Conservation (phyloP, 1,140 invertebrate genomes). For the Ylistrum balloti region DNA sequence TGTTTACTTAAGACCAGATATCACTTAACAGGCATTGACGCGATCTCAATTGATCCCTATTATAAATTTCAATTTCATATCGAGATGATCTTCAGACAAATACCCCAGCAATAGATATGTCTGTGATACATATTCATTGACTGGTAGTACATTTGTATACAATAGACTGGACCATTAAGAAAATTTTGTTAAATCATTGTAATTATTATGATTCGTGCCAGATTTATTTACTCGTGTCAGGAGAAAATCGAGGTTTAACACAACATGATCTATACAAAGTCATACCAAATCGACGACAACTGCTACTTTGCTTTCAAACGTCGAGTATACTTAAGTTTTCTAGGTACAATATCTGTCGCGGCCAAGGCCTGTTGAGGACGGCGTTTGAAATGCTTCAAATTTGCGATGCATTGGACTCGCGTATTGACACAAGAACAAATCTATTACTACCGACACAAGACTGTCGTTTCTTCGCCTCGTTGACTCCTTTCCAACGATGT, state of each 20-base stretch:
- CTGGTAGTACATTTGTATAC: not conserved
- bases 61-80: slow-evolving; percentile 36
- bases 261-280: not conserved
- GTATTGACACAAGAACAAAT: not conserved
- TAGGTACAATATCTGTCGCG: slow-evolving; percentile 15
- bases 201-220: not conserved
- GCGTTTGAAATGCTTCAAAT: slow-evolving; percentile 32
- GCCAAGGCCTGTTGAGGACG: slow-evolving; percentile 15
- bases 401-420: not conserved
- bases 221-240: slow-evolving; percentile 29
- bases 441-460: not conserved
- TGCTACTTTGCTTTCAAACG: not conserved
- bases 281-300: not conserved
- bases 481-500: slow-evolving; percentile 7
- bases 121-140: not conserved
- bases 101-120: not conserved
- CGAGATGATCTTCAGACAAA: not conserved
- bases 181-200: not conserved
- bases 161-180: slow-evolving; percentile 3
- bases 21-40: slow-evolving; percentile 10
- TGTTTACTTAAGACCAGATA: slow-evolving; percentile 5
- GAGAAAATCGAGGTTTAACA: not conserved
- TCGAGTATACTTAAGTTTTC: slow-evolving; percentile 5
- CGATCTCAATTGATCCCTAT: slow-evolving; percentile 25
- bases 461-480: not conserved